phyloP scores from a whole-genome alignment of 2,888 invertebrate genomes.

The Notocelia uddmanniana region DNA sequence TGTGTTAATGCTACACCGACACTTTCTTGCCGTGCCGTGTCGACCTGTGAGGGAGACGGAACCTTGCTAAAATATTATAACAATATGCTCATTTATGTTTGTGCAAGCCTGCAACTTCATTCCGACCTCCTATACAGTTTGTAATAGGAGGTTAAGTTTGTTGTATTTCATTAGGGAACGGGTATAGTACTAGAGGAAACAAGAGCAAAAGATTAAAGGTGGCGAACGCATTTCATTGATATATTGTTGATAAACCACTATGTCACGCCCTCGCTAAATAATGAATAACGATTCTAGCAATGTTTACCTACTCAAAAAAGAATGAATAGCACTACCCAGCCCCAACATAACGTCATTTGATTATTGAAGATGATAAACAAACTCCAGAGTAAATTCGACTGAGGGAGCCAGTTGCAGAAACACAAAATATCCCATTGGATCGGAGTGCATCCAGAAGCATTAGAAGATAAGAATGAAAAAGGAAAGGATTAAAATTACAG shows the following conservation, averaged over 20 bases:
- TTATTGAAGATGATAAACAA: not conserved
- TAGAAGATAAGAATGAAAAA: too few species aligned
- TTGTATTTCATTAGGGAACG: not conserved
- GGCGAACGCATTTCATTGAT: not conserved
- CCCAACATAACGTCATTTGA: too few species aligned
- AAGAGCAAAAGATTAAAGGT: not conserved
- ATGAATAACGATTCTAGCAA: not conserved
- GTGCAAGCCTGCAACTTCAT: not conserved
- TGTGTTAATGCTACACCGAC: constrained; percentile 77
- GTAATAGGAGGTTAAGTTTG: not conserved
- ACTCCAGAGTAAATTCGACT: not conserved
- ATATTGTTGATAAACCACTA: not conserved
- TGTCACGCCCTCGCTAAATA: not conserved
- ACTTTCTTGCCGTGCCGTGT: constrained; percentile 76
- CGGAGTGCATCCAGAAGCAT: not conserved
- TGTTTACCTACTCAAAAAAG: not conserved
- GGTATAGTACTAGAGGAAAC: too few species aligned
- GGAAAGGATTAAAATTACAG: too few species aligned
- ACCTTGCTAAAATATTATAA: constrained; percentile 56
- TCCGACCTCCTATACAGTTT: too few species aligned
- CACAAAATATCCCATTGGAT: not conserved
- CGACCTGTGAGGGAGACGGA: constrained; percentile 62
- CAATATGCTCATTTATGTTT: constrained; percentile 20
- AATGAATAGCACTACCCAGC: too few species aligned
- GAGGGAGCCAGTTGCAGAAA: not conserved